Evolutionary conservation across 2,797 vertebrate species (phyloP).

Genomic region (Yasuhikotakia modesta): DNA sequence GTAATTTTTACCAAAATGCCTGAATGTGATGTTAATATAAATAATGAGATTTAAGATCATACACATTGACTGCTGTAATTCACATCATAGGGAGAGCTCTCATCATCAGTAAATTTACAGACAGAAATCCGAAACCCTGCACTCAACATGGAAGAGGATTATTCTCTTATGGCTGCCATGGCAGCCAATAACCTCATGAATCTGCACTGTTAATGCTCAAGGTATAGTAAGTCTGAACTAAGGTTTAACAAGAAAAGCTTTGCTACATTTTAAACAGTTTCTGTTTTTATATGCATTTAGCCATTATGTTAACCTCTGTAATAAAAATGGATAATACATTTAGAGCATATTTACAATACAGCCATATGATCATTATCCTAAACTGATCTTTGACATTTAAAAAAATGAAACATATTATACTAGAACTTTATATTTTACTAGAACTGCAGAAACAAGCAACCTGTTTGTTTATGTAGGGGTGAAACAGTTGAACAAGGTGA

Average conservation of each 20-base stretch:
- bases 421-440: not conserved
- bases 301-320: not conserved
- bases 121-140: conserved; percentile 67
- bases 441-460: not conserved
- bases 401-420: too few relatives aligned
- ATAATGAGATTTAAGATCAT: not conserved
- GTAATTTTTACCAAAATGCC: conserved; percentile 57
- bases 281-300: not conserved
- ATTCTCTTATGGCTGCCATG: conserved; percentile 70
- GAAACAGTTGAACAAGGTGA: conserved; percentile 77
- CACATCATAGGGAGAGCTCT: conserved; percentile 10
- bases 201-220: conserved; percentile 76
- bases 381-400: too few relatives aligned
- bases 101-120: conserved; percentile 56
- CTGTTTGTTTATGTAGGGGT: conserved; percentile 74
- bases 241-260: not conserved
- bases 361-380: too few relatives aligned
- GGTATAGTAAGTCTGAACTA: not conserved
- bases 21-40: not conserved
- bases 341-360: too few relatives aligned
- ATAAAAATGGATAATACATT: not conserved
- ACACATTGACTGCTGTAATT: not conserved
- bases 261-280: not conserved
- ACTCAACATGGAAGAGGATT: conserved; percentile 53
- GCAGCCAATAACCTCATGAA: conserved; percentile 73